These are phyloP conservation scores for Pluvianellus socialis DNA, from an alignment of 2,113 vertebrate genomes.

Conservation along the genomic window DNA sequence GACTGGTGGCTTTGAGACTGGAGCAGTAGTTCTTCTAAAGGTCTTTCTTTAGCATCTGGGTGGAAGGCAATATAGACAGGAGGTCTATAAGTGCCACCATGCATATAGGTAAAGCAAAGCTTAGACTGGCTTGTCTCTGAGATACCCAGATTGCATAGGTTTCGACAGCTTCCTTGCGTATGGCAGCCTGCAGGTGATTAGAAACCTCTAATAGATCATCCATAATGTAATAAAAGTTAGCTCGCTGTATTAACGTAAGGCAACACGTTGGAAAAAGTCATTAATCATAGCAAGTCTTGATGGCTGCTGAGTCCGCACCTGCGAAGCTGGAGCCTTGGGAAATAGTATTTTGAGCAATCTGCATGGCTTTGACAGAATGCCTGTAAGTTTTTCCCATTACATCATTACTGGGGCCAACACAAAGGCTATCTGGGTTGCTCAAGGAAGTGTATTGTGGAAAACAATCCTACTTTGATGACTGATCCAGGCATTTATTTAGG, in stretches of 20 bases:
- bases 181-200: conserved; percentile 26
- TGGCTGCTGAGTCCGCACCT: conserved; percentile 80
- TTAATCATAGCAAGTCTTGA: conserved; percentile 71
- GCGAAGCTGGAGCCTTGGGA: conserved; percentile 77
- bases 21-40: neutral
- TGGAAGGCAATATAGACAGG: neutral
- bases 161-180: neutral
- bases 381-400: conserved; percentile 76
- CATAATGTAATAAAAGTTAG: neutral
- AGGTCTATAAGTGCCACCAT: neutral
- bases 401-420: conserved; percentile 64
- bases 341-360: conserved; percentile 70
- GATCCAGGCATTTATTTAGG: conserved; percentile 66
- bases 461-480: conserved; percentile 65
- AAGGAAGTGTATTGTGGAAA: conserved; percentile 68
- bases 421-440: conserved; percentile 61
- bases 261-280: conserved; percentile 55
- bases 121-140: neutral
- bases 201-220: neutral
- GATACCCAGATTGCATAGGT: too few species aligned
- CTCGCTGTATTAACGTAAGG: neutral
- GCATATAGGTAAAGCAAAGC: neutral
- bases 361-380: conserved; percentile 67
- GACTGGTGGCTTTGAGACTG: neutral
- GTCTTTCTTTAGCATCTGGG: neutral